phyloP scores from a whole-genome alignment of 2,888 invertebrate species.

The Drosophila flavopinicola region DNA sequence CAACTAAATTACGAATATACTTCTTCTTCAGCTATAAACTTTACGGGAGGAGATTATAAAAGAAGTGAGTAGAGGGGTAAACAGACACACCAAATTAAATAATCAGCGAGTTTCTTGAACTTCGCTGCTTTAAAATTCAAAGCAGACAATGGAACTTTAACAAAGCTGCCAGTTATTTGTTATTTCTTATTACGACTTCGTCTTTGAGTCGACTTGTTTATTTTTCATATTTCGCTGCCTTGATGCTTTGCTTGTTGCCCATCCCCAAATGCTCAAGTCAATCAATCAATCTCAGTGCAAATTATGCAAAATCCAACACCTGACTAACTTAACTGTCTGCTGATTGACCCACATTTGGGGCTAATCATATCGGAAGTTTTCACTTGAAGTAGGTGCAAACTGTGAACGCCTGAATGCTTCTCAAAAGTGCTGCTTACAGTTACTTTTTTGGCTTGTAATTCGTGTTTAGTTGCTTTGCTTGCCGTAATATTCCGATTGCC shows the following conservation, averaged over 20 bases:
- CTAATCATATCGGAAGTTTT: conserved; percentile 9
- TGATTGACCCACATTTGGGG: conserved; percentile 44
- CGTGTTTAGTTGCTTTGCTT: conserved; percentile 15
- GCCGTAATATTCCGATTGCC: conserved; percentile 20
- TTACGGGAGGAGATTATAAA: not conserved
- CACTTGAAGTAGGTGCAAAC: conserved; percentile 38
- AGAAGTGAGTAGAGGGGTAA: too few relatives aligned
- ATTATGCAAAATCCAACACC: conserved; percentile 61
- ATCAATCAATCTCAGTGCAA: conserved; percentile 63
- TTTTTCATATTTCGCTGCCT: conserved; percentile 41
- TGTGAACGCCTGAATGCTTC: conserved; percentile 62
- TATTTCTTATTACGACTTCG: conserved; percentile 15
- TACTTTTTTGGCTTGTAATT: conserved; percentile 41
- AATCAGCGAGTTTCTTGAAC: conserved; percentile 69
- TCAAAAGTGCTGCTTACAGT: conserved; percentile 35
- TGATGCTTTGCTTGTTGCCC: conserved; percentile 18
- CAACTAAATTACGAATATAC: conserved; percentile 32
- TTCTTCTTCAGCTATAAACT: conserved; percentile 36
- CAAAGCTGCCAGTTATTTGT: conserved; percentile 9
- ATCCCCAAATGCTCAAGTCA: conserved; percentile 48
- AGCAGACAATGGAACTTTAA: conserved; percentile 47
- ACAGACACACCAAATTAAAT: conserved; percentile 37
- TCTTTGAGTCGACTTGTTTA: conserved; percentile 32
- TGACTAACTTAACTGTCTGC: conserved; percentile 20
- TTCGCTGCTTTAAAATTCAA: conserved; percentile 56